phyloP scores from a whole-genome alignment of 2,113 vertebrate species.

The Eretmochelys imbricata region DNA sequence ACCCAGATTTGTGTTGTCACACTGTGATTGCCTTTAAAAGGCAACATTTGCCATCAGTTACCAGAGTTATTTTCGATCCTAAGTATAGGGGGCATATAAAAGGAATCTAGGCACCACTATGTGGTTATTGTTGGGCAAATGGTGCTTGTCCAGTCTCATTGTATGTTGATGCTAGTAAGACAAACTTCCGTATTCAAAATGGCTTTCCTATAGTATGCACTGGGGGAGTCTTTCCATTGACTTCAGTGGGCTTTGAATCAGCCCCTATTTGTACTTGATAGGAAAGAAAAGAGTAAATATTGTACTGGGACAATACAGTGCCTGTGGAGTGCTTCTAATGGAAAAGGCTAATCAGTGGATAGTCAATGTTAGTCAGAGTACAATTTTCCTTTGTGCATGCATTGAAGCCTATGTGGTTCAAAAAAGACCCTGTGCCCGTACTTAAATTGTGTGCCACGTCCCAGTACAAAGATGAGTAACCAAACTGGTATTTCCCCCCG shows the following conservation, averaged over 20 bases:
- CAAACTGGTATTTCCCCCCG: neutral
- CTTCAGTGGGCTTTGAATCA: neutral
- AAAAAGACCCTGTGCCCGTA: neutral
- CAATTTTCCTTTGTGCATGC: neutral
- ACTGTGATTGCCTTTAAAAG: neutral
- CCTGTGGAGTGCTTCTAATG: neutral
- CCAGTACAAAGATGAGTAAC: neutral
- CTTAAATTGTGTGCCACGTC: fast-evolving
- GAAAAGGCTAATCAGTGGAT: fast-evolving
- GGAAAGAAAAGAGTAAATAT: slow-evolving; percentile 43
- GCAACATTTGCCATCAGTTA: neutral
- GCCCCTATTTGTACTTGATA: slow-evolving; percentile 11
- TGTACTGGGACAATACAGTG: neutral
- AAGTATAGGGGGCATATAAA: neutral
- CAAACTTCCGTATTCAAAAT: fast-evolving
- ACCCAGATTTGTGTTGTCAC: fast-evolving
- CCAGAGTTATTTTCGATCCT: neutral
- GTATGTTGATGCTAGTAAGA: neutral
- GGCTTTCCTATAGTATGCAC: neutral
- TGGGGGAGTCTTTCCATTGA: neutral
- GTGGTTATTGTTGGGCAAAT: fast-evolving
- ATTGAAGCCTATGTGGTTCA: neutral
- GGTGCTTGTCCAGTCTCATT: neutral
- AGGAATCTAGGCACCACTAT: fast-evolving
- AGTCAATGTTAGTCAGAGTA: neutral